Evolutionary conservation across 2,113 vertebrate species (phyloP), one percentile per base, ranked within the genome.

Genomic region (Hippocampus comes): DNA sequence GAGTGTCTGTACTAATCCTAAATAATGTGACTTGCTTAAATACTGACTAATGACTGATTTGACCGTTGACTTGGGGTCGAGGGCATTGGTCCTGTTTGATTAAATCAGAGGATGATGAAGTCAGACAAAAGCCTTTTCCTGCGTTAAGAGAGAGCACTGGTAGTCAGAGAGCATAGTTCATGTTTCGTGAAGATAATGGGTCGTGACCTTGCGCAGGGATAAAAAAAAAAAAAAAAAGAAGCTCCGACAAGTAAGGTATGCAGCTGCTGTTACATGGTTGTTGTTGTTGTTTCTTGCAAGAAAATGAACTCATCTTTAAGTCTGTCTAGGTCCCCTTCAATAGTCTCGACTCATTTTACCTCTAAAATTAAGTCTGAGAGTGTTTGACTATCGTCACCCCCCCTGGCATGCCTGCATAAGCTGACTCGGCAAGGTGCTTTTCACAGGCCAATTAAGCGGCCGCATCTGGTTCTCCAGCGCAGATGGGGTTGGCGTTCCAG

Each of bases 391-490:
- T 18, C 48, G 15, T 51, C 51, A 9, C 20, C 8, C 18, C 18
- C 23, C 17, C 30, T n/a, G 25, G 5, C 25, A 3, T 17, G 6
- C 76, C 76, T 74, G 81, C 41, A 56, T 56, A 75, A 73, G 77
- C 67, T 56, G 61, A 77, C 63, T 81, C 57, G 23, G 68, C 67
- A 61, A 67, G 59, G 60, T 43, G 71, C 71, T 77, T 79, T 56
- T n/a, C 75, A 78, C 63, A 68, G 64, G 63, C 77, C 68, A 77
- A 78, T 86, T 85, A 80, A 75, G 72, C 51, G 53, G 48, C 72
- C 81, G 73, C 78, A 87, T 87, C 80, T 88, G 87, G 74, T 79
- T 51, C 67, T 79, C 67, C 73, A 74, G 65, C 68, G 75, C 75
- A 78, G 78, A 38, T 59, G 12, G 25, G 23, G 23, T 59, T 59